phyloP scores from a whole-genome alignment of 2,113 vertebrate genomes.

The Dicaeum eximium region DNA sequence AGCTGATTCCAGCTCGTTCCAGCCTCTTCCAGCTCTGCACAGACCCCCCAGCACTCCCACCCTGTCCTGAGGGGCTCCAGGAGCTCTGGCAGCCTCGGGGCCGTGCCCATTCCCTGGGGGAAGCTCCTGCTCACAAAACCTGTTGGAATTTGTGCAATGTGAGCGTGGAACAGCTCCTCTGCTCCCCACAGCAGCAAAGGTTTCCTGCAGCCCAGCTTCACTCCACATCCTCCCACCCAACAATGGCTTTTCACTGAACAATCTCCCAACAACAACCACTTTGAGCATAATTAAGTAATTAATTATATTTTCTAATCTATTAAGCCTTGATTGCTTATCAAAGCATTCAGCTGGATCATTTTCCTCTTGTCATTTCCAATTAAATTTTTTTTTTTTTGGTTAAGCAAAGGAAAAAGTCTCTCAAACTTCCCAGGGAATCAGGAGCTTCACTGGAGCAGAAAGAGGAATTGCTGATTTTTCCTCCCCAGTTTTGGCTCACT shows the following conservation, averaged over 20 bases:
- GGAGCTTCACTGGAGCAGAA: not conserved
- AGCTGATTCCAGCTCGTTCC: no score
- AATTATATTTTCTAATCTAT: conserved; percentile 76
- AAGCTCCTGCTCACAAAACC: no score
- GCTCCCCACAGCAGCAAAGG: not conserved
- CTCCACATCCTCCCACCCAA: not conserved
- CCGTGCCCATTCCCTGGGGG: not conserved
- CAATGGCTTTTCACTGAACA: conserved; percentile 46
- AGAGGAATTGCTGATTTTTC: not conserved
- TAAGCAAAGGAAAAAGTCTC: not conserved
- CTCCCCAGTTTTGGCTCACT: not conserved
- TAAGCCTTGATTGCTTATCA: conserved; percentile 69
- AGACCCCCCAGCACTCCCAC: not conserved
- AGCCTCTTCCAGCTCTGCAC: no score
- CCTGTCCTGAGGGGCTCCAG: not conserved
- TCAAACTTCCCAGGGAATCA: not conserved
- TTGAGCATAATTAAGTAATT: conserved; percentile 72
- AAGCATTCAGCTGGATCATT: conserved; percentile 67
- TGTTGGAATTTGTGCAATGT: rapidly evolving
- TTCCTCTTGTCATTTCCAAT: conserved; percentile 74
- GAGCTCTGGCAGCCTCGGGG: not conserved
- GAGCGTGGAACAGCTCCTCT: not conserved
- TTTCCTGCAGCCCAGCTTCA: not conserved
- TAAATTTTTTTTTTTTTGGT: conserved; percentile 22
- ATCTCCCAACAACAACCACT: conserved; percentile 49